Conservation (phyloP, 2,113 vertebrate genomes). For the Arothron firmamentum region DNA sequence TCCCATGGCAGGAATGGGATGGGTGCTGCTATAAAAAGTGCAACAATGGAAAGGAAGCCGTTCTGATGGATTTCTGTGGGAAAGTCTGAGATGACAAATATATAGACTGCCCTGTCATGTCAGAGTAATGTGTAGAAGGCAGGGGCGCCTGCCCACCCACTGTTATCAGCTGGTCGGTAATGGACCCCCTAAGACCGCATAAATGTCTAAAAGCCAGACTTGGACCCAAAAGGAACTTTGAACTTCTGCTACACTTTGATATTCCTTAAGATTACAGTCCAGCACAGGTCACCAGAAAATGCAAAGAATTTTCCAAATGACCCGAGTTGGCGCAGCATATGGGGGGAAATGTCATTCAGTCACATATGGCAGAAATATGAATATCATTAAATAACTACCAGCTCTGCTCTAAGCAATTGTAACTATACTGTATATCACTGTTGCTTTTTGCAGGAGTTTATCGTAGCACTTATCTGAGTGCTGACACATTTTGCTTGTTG, state of each 20-base stretch:
- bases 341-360: too few species aligned
- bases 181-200: slow-evolving; percentile 21
- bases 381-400: too few species aligned
- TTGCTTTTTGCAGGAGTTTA: too few species aligned
- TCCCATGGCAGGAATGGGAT: slow-evolving; percentile 39
- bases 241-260: slow-evolving; percentile 25
- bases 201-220: background rate
- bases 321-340: too few species aligned
- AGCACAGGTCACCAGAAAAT: slow-evolving; percentile 11
- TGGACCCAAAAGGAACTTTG: slow-evolving; percentile 48
- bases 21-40: slow-evolving; percentile 44
- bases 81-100: slow-evolving; percentile 36
- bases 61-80: slow-evolving; percentile 42
- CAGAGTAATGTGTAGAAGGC: slow-evolving; percentile 29
- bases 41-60: slow-evolving; percentile 66
- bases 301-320: background rate
- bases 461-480: too few species aligned
- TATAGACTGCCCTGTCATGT: slow-evolving; percentile 37
- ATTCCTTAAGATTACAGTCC: slow-evolving; percentile 20
- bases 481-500: background rate
- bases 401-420: too few species aligned
- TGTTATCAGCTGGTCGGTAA: slow-evolving; percentile 50
- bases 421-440: too few species aligned
- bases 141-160: slow-evolving; percentile 53
- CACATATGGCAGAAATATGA: too few species aligned